Evolutionary conservation across 2,888 invertebrate genomes (phyloP).

Genomic region (Cancer borealis): DNA sequence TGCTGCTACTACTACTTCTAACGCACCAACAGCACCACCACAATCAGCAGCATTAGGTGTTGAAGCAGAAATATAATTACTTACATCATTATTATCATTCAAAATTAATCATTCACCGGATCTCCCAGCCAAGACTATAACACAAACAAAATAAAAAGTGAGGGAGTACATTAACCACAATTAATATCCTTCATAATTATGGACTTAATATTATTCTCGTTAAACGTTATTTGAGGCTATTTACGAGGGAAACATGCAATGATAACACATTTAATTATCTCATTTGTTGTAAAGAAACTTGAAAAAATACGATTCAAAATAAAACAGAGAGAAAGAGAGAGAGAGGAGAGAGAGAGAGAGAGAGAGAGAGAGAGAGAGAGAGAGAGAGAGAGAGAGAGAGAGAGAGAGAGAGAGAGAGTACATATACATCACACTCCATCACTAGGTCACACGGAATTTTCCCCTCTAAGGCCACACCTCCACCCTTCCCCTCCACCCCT

Average conservation of each 20-base stretch:
- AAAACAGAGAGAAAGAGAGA: not conserved
- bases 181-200: slow-evolving; percentile 20
- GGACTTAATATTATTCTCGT: not conserved
- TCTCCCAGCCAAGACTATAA: not conserved
- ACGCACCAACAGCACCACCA: not conserved
- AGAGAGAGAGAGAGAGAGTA: slow-evolving; percentile 27
- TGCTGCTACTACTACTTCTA: not conserved
- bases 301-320: not conserved
- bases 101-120: not conserved
- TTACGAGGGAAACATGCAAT: not conserved
- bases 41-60: not conserved
- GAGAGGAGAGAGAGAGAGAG: too few species aligned
- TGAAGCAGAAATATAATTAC: not conserved
- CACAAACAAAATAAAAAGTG: not conserved
- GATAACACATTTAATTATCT: not conserved
- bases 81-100: not conserved
- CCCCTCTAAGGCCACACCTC: not conserved
- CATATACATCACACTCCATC: slow-evolving; percentile 5
- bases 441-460: not conserved
- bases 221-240: not conserved
- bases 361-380: not conserved
- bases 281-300: not conserved
- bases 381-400: slow-evolving; percentile 22
- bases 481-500: not conserved
- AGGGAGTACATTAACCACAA: slow-evolving; percentile 10